Percentiles rank a stretch among this genome's conserved stretches.
Evolutionary conservation across 1,140 invertebrate genomes (phyloP).

Genomic region (Brachionus rotundiformis): DNA sequence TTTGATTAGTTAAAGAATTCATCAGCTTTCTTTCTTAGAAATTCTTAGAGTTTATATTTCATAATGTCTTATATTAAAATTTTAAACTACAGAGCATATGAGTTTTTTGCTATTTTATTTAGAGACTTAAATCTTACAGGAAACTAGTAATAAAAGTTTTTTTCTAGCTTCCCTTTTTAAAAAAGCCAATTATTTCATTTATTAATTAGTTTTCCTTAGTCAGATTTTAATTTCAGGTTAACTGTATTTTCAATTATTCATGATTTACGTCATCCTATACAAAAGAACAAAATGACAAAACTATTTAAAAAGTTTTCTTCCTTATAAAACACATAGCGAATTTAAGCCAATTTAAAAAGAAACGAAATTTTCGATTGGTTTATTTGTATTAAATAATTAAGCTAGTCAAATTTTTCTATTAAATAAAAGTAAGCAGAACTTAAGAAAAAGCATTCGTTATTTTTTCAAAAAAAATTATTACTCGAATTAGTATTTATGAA

Average conservation of each 20-base stretch:
- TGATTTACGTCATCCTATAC: slow-evolving; percentile 10
- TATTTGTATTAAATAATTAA: slow-evolving; percentile 28
- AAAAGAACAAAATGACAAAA: neutral
- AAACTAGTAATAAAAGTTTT: neutral
- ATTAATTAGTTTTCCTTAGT: neutral
- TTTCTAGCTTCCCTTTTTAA: neutral
- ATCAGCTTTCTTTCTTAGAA: no score
- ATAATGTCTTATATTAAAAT: no score
- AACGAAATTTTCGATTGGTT: neutral
- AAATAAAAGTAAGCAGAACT: slow-evolving; percentile 24
- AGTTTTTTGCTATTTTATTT: neutral
- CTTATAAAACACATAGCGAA: neutral
- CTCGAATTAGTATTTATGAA: neutral
- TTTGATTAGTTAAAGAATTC: no score
- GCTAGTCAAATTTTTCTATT: neutral
- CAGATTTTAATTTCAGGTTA: neutral
- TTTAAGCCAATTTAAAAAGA: slow-evolving; percentile 8
- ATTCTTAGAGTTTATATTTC: no score
- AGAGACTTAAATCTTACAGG: neutral
- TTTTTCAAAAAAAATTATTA: neutral
- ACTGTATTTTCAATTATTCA: slow-evolving; percentile 8
- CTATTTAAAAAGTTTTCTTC: slow-evolving; percentile 1
- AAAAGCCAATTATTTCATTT: no score
- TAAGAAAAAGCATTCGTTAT: neutral
- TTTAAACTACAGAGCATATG: no score